Conservation (phyloP, 2,113 vertebrate genomes). For the Poecilia latipinna region DNA sequence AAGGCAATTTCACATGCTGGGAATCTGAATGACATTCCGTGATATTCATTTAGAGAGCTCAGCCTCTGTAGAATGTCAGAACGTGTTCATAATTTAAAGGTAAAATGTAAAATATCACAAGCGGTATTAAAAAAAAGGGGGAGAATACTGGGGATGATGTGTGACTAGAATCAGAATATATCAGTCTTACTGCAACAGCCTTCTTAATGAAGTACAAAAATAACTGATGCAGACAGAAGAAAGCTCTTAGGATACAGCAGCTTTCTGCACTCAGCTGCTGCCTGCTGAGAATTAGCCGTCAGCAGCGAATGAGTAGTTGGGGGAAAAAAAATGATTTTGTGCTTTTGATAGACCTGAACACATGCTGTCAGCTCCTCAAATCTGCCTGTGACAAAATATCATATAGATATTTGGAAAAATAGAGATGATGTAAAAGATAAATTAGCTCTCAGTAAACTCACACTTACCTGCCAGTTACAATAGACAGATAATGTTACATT, state of each 20-base stretch:
- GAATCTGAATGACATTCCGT: neutral
- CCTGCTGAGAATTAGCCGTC: conserved; percentile 32
- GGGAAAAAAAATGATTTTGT: conserved; percentile 37
- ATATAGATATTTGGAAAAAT: neutral
- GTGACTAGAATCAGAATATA: neutral
- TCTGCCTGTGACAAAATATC: neutral
- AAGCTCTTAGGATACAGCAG: conserved; percentile 11
- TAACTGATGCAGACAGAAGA: conserved; percentile 1
- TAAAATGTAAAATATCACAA: neutral
- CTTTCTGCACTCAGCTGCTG: conserved; percentile 13
- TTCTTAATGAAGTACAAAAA: neutral
- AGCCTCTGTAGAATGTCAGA: neutral
- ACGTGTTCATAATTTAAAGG: neutral
- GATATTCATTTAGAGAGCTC: neutral
- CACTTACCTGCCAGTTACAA: neutral
- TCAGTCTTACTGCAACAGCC: neutral
- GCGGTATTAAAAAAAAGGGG: neutral
- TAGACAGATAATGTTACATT: neutral
- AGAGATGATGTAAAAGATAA: neutral
- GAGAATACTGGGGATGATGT: neutral
- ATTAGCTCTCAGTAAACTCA: neutral
- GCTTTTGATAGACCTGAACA: neutral
- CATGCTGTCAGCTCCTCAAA: neutral
- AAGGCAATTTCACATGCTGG: neutral
- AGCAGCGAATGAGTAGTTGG: conserved; percentile 21